Percentiles rank a stretch among this genome's conserved stretches.
Conservation (phyloP, 2,113 vertebrate species). For the Seriola quinqueradiata region DNA sequence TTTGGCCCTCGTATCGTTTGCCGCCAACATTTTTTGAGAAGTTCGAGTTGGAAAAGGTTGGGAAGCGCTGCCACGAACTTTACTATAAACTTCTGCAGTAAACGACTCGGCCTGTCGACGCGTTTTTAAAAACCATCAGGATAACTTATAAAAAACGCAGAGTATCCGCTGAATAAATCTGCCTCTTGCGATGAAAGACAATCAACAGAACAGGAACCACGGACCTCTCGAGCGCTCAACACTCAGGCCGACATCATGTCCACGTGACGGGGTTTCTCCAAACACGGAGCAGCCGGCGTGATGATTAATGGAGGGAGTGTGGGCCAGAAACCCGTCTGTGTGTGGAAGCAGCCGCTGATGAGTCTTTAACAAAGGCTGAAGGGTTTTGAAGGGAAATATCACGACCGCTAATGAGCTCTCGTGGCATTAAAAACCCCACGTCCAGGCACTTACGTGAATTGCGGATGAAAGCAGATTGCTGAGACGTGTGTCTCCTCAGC, state of each 20-base stretch:
- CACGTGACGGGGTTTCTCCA: not conserved
- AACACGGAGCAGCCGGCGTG: not conserved
- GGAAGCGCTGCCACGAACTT: too few species aligned
- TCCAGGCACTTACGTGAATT: constrained; percentile 36
- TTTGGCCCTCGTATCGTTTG: too few species aligned
- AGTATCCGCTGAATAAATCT: too few species aligned
- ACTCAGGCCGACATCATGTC: not conserved
- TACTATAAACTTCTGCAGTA: too few species aligned
- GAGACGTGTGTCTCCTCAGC: constrained; percentile 38
- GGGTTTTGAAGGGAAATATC: constrained; percentile 47
- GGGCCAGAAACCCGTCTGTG: constrained; percentile 5
- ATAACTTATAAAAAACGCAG: too few species aligned
- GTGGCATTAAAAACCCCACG: constrained; percentile 30
- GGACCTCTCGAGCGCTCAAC: not conserved
- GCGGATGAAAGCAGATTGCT: constrained; percentile 20
- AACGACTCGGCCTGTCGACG: too few species aligned
- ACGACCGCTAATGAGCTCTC: constrained; percentile 58
- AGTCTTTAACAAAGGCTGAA: constrained; percentile 43
- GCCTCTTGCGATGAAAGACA: too few species aligned
- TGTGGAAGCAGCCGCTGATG: constrained; percentile 22
- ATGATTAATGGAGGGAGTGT: constrained; percentile 2
- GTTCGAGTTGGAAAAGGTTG: too few species aligned
- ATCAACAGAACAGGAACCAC: not conserved
- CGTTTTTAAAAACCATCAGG: too few species aligned
- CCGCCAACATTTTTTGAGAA: too few species aligned